Conservation (phyloP, 2,797 vertebrate genomes). For the Smutsia gigantea region DNA sequence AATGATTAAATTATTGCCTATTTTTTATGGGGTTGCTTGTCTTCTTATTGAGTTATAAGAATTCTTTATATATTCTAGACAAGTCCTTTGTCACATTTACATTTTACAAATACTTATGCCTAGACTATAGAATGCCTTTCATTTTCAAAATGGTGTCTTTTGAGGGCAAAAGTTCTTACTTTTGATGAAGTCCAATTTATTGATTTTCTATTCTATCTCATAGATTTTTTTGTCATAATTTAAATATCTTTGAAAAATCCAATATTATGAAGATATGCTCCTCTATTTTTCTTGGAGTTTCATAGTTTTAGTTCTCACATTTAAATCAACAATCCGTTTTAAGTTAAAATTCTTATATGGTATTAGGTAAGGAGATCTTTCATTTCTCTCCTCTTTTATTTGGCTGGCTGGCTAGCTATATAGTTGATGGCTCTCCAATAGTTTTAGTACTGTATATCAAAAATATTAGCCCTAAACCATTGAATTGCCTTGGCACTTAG, state of each 20-base stretch:
- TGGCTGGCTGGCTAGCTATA: background rate
- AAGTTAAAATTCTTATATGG: background rate
- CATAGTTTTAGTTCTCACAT: background rate
- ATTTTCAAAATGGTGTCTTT: background rate
- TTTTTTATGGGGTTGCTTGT: background rate
- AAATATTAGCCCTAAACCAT: background rate
- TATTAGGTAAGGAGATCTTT: background rate
- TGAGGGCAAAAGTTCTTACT: background rate
- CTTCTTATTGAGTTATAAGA: background rate
- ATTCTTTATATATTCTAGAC: background rate
- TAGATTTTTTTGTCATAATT: background rate
- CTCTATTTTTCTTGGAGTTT: background rate
- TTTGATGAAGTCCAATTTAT: background rate
- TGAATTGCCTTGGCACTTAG: background rate
- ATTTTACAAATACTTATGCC: background rate
- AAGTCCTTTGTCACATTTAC: background rate
- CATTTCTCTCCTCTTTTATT: background rate
- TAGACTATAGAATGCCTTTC: background rate
- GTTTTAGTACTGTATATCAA: background rate
- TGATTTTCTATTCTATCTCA: background rate
- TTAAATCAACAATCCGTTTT: background rate
- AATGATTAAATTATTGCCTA: background rate
- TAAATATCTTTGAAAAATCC: background rate
- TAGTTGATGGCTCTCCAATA: background rate
- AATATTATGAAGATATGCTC: background rate